Evolutionary conservation across 2,113 vertebrate species (phyloP).

Genomic region (Elephantulus edwardii): DNA sequence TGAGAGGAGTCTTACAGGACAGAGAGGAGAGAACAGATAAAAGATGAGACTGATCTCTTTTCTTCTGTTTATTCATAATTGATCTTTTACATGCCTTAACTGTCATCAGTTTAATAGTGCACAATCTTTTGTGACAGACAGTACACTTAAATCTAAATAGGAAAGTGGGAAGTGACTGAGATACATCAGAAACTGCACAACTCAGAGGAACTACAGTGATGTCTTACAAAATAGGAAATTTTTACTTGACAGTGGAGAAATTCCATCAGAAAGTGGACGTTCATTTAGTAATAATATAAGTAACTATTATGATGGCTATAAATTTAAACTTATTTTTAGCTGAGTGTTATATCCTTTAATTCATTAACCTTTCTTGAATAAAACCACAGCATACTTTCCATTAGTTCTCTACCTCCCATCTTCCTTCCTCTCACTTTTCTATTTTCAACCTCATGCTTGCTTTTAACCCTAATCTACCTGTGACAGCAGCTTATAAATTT

Average conservation of each 20-base stretch:
- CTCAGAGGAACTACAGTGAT: neutral
- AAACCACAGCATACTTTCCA: conserved; percentile 41
- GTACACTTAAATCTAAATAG: conserved; percentile 15
- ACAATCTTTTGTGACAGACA: conserved; percentile 35
- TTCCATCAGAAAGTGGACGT: neutral
- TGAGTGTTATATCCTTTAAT: conserved; percentile 38
- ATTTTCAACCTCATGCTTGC: conserved; percentile 42
- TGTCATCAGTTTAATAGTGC: conserved; percentile 42
- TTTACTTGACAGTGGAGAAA: neutral
- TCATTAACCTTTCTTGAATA: conserved; percentile 29
- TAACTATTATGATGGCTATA: neutral
- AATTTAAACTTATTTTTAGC: conserved; percentile 24
- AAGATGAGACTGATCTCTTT: neutral
- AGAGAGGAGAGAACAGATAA: neutral
- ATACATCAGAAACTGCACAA: conserved; percentile 16
- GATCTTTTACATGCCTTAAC: conserved; percentile 31
- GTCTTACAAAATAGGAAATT: neutral
- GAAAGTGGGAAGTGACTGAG: conserved; percentile 15
- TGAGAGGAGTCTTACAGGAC: neutral
- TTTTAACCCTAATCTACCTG: conserved; percentile 61
- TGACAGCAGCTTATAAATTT: conserved; percentile 72
- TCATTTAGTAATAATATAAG: conserved; percentile 28
- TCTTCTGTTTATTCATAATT: neutral
- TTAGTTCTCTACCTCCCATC: conserved; percentile 27
- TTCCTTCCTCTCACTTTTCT: conserved; percentile 42